Percentiles rank a stretch among this genome's conserved stretches.
Evolutionary conservation across 2,888 invertebrate species (phyloP).

Genomic region (Pandemis cinnamomeana): DNA sequence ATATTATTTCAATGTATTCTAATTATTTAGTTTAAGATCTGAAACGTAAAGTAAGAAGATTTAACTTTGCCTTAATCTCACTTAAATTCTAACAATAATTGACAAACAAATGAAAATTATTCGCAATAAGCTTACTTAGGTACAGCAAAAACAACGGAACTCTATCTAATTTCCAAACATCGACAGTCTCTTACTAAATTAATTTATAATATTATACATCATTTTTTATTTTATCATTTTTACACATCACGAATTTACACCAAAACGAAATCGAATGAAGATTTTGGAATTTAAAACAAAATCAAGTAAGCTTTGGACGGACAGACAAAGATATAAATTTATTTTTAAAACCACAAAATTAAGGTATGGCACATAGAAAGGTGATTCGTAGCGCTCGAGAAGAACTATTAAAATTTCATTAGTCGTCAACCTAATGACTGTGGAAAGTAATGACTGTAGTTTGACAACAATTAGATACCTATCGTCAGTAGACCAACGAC

Average conservation of each 20-base stretch:
- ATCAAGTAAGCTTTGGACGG: conserved; percentile 73
- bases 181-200: conserved; percentile 74
- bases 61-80: conserved; percentile 50
- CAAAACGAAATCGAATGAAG: conserved; percentile 50
- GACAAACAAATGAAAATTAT: conserved; percentile 64
- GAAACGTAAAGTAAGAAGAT: conserved; percentile 23
- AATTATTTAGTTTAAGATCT: conserved; percentile 17
- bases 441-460: background rate
- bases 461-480: background rate
- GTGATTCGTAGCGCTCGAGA: background rate
- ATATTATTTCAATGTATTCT: conserved; percentile 5
- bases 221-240: conserved; percentile 61
- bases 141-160: conserved; percentile 73
- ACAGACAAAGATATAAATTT: conserved; percentile 70
- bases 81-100: conserved; percentile 64
- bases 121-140: conserved; percentile 64
- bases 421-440: background rate
- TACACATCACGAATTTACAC: conserved; percentile 70
- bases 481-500: too few species aligned
- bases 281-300: conserved; percentile 49
- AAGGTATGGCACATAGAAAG: conserved; percentile 15
- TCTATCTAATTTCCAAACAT: conserved; percentile 65
- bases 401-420: background rate
- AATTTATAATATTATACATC: conserved; percentile 65
- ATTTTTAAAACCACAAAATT: background rate